Percentiles rank a stretch among this genome's conserved stretches.
Conservation (phyloP, 1,140 invertebrate genomes). For the Papilio polytes region DNA sequence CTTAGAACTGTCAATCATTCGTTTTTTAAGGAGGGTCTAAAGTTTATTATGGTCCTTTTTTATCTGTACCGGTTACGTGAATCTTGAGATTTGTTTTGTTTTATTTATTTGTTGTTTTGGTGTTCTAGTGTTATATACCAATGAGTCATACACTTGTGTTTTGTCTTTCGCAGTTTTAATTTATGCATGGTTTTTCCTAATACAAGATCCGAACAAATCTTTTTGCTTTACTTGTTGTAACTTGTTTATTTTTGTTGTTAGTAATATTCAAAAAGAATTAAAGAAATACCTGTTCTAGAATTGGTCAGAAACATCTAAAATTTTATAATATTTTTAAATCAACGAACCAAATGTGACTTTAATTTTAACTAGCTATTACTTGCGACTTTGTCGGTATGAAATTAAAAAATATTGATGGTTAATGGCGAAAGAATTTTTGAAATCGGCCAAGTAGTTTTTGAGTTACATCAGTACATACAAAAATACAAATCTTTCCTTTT, state of each 20-base stretch:
- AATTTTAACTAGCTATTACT: too few species aligned
- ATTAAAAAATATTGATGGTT: too few species aligned
- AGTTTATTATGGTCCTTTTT: slow-evolving; percentile 24
- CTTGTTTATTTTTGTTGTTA: too few species aligned
- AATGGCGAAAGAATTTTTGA: too few species aligned
- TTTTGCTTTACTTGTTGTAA: neutral
- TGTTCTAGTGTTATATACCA: neutral
- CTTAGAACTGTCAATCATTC: slow-evolving; percentile 23
- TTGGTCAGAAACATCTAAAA: too few species aligned
- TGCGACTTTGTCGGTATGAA: too few species aligned
- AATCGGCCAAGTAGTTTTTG: too few species aligned
- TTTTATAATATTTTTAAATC: neutral
- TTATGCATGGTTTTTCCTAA: neutral
- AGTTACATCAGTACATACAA: too few species aligned
- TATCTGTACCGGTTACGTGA: slow-evolving; percentile 19
- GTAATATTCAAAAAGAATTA: too few species aligned
- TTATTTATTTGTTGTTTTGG: neutral
- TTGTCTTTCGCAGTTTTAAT: neutral
- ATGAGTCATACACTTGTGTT: slow-evolving; percentile 3
- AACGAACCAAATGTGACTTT: slow-evolving; percentile 7
- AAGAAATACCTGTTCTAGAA: too few species aligned
- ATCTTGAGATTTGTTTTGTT: slow-evolving; percentile 7
- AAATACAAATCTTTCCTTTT: too few species aligned
- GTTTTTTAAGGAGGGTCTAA: slow-evolving; percentile 2
- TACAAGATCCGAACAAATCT: neutral